Conservation (phyloP, 2,113 vertebrate species). For the Capreolus pygargus region DNA sequence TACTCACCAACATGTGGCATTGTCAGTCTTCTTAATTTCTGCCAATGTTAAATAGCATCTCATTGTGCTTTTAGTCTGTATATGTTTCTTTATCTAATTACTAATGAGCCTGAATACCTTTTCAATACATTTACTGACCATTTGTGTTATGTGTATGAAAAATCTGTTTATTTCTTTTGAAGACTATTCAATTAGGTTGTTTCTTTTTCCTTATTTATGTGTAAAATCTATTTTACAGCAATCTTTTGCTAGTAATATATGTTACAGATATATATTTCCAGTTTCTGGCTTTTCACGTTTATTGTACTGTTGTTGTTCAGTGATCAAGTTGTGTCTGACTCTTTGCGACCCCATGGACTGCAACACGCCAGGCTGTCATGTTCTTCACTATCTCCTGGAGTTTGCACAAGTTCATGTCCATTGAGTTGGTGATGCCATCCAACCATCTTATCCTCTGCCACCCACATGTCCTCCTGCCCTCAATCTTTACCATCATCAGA, state of each 20-base stretch:
- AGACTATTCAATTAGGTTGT: not conserved
- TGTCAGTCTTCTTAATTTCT: slow-evolving; percentile 19
- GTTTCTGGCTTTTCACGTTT: not conserved
- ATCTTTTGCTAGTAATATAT: not conserved
- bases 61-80: not conserved
- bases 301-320: not conserved
- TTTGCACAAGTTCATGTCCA: not conserved
- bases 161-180: not conserved
- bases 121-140: not conserved
- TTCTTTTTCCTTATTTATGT: not conserved
- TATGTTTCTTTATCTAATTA: slow-evolving; percentile 34
- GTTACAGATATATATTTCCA: not conserved
- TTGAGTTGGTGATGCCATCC: not conserved
- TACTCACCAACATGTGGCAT: not conserved
- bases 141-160: not conserved
- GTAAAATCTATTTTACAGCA: not conserved
- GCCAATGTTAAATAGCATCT: not conserved
- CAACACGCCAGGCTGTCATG: accelerated
- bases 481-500: not conserved
- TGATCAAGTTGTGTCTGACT: not conserved
- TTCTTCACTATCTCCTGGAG: not conserved
- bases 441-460: not conserved
- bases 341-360: not conserved
- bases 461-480: not conserved
- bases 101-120: not conserved